Evolutionary conservation across 2,797 vertebrate species (phyloP), one percentile per base, ranked within the genome.

Genomic region (Mormyrus hasselquistii): DNA sequence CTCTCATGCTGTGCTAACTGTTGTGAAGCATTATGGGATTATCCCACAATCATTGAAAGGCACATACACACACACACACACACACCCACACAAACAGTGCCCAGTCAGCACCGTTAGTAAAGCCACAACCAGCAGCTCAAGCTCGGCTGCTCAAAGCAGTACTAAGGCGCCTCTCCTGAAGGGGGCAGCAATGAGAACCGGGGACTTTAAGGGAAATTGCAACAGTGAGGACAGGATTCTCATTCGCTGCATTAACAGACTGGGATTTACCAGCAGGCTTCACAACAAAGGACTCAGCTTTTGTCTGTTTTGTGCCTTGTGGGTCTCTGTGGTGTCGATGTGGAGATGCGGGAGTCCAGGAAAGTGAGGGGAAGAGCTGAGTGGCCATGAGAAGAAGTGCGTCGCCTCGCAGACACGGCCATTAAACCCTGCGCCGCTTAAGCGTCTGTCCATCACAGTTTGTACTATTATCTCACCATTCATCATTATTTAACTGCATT

Each of bases 11-110:
- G 93, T 95, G 96, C 94, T 94, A 91, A 94, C 93, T 95, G 93
- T 96, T 95, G 94, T 95, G 94, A 93, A 94, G 93, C 95, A 94
- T 91, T 92, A 93, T 89, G 88, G 95, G 95, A 96, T 96, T 95
- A 96, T 95, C 95, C 93, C 92, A 93, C 92, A 92, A 92, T 92
- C 94, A 93, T 92, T 94, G 94, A 95, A 93, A 94, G 93, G 91
- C 69, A 76, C 85, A 87, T 86, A 55, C 25, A 62, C 69, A n/a
- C 59, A 22, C 50, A 79, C 19, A 57, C 65, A 34, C 59, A n/a
- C 59, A 22, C 50, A 79, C 19, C n/a, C 65, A 34, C 59, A 83
- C 91, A 90, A 88, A 92, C 92, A 93, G 90, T 89, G 91, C 91
- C 91, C 50, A 90, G 88, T 88, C 90, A 84, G 91, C 89, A 90